phyloP scores from a whole-genome alignment of 2,797 vertebrate genomes.

The Malurus splendens region DNA sequence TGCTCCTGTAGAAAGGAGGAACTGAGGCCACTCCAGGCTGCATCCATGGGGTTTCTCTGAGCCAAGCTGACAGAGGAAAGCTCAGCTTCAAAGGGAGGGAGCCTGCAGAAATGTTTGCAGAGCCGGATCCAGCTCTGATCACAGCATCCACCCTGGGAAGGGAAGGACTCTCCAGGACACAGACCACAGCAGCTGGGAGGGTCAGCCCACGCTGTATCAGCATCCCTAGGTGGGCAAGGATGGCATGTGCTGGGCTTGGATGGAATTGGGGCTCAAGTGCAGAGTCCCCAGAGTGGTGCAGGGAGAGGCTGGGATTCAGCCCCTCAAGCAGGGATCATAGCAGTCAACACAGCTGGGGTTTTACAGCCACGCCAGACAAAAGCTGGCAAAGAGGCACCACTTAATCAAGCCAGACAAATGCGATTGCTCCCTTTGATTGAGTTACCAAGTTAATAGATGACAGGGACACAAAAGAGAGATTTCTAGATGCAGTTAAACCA shows the following conservation, averaged over 20 bases:
- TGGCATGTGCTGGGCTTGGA: not conserved
- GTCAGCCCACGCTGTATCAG: not conserved
- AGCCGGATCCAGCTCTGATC: accelerated
- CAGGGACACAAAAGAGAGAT: constrained; percentile 24
- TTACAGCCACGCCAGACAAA: not conserved
- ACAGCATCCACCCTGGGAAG: not conserved
- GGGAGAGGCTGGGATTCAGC: not conserved
- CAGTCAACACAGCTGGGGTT: constrained; percentile 7
- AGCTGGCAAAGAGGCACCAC: constrained; percentile 24
- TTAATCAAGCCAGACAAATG: constrained; percentile 54
- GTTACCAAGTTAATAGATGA: constrained; percentile 56
- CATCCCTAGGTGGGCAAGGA: not conserved
- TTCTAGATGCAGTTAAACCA: constrained; percentile 15
- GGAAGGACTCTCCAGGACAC: not conserved
- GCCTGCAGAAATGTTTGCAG: not conserved
- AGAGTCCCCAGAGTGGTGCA: not conserved
- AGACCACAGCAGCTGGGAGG: not conserved
- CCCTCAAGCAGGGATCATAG: not conserved
- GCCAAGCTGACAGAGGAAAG: not conserved
- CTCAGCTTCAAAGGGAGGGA: not conserved
- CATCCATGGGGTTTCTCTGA: not conserved
- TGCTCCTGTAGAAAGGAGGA: not conserved
- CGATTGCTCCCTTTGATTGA: constrained; percentile 30
- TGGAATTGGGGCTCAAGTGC: not conserved
- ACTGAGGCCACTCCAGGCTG: not conserved